Percentiles rank a stretch among this genome's conserved stretches.
Evolutionary conservation across 2,113 vertebrate species (phyloP).

Genomic region (Dissostichus mawsoni): DNA sequence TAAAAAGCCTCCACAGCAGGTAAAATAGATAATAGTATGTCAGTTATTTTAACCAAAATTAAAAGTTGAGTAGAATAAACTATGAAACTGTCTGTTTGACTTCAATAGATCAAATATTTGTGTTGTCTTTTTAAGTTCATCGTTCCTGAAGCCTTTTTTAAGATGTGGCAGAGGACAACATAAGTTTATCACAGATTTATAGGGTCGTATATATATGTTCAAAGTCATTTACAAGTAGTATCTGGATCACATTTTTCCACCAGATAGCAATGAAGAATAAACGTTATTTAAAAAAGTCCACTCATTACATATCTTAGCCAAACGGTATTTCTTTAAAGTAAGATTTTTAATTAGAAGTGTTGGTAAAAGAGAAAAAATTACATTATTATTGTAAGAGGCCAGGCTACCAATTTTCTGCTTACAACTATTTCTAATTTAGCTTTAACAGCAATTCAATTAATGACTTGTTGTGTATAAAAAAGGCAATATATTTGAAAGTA

Average conservation of each 20-base stretch:
- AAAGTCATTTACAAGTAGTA: background rate
- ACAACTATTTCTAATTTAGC: no score
- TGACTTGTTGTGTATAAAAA: background rate
- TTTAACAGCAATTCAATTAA: background rate
- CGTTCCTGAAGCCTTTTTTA: background rate
- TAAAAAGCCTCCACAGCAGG: background rate
- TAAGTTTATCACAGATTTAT: background rate
- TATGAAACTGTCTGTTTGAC: background rate
- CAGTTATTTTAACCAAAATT: background rate
- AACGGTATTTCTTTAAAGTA: background rate
- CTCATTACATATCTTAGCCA: background rate
- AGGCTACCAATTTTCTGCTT: no score
- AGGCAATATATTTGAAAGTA: background rate
- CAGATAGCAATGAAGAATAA: background rate
- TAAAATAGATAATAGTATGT: background rate
- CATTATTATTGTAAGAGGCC: no score
- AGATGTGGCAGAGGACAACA: background rate
- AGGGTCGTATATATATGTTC: background rate
- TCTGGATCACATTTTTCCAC: background rate
- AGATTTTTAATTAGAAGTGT: background rate
- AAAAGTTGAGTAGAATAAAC: background rate
- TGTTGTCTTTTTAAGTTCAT: background rate
- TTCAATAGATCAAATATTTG: background rate
- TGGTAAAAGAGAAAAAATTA: background rate
- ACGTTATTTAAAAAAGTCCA: background rate